Evolutionary conservation across 2,797 vertebrate genomes (phyloP).

Genomic region (Vespertilio murinus): DNA sequence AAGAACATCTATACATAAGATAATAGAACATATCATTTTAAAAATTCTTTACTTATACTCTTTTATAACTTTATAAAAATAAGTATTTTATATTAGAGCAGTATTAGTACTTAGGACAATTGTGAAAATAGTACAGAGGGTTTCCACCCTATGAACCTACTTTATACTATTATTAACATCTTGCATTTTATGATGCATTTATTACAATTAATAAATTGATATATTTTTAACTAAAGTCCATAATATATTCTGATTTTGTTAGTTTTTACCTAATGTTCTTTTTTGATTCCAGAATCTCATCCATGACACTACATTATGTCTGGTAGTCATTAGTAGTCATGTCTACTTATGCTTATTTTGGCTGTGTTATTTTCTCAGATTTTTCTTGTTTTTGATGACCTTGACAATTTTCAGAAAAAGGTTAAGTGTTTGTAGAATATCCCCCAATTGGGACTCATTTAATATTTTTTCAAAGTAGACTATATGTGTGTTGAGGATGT

Average conservation of each 20-base stretch:
- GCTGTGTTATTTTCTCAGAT: neutral
- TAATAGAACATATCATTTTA: neutral
- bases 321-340: neutral
- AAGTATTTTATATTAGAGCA: neutral
- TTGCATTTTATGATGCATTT: neutral
- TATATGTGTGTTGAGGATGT: neutral
- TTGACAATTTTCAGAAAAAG: neutral
- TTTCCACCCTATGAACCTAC: neutral
- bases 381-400: neutral
- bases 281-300: neutral
- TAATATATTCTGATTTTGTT: neutral
- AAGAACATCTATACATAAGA: neutral
- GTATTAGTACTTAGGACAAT: neutral
- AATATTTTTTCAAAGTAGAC: neutral
- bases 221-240: neutral
- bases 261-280: neutral
- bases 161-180: neutral
- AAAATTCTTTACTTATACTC: neutral
- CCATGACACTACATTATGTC: neutral
- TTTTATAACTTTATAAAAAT: neutral
- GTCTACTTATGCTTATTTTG: neutral
- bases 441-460: neutral
- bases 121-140: neutral
- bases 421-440: neutral
- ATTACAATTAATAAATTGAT: neutral